These are phyloP conservation scores for Caracal caracal DNA, from an alignment of 2,113 vertebrate genomes.

Conservation along the genomic window DNA sequence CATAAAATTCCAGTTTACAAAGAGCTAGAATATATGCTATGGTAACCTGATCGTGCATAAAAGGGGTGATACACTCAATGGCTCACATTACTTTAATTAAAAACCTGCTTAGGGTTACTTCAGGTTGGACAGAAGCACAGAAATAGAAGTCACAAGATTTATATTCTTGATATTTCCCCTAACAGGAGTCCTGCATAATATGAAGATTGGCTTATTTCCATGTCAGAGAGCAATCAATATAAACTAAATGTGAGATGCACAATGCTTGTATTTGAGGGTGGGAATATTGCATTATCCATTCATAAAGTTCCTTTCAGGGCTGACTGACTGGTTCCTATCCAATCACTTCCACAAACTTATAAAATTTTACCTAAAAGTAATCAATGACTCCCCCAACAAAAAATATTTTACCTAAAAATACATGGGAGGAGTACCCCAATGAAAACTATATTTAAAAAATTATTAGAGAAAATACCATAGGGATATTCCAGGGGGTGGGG, in stretches of 20 bases:
- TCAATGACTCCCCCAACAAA: background rate
- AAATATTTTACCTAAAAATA: constrained; percentile 29
- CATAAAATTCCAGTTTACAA: constrained; percentile 64
- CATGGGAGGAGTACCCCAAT: background rate
- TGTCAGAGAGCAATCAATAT: constrained; percentile 68
- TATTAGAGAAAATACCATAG: background rate
- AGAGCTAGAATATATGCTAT: constrained; percentile 23
- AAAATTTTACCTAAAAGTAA: constrained; percentile 43
- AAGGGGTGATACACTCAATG: constrained; percentile 2
- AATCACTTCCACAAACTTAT: constrained; percentile 12
- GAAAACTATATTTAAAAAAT: constrained; percentile 12
- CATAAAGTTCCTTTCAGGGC: constrained; percentile 47
- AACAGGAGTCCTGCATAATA: constrained; percentile 61
- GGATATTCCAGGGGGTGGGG: background rate
- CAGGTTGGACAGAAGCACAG: constrained; percentile 41
- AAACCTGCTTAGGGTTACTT: constrained; percentile 64
- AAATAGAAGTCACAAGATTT: constrained; percentile 61
- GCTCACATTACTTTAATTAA: constrained; percentile 77
- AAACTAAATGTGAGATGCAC: constrained; percentile 53
- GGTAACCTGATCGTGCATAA: constrained; percentile 55
- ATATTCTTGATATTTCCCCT: constrained; percentile 48
- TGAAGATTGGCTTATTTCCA: constrained; percentile 66
- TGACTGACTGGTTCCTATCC: constrained; percentile 9
- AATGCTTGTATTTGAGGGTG: constrained; percentile 40
- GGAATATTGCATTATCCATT: constrained; percentile 42